A percentile compares a stretch with the other conserved stretches of the same genome.
phyloP scores from a whole-genome alignment of 1,140 invertebrate species.

The Psilanteris sp. region DNA sequence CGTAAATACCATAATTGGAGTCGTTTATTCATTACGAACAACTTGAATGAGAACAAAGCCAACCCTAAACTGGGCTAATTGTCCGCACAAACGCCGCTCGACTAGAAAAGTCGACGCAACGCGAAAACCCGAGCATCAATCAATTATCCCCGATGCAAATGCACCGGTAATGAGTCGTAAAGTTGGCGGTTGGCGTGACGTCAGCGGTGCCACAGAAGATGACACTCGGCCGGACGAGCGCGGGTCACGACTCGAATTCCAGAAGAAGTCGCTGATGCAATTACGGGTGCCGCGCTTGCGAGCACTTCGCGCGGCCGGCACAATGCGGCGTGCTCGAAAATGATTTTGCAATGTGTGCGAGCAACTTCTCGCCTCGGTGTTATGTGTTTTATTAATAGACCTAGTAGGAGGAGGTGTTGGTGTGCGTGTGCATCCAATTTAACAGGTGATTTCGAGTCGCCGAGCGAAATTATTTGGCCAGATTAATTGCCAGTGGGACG shows the following conservation, averaged over 20 bases:
- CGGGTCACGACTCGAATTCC: conserved; percentile 55
- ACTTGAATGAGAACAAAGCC: too few relatives aligned
- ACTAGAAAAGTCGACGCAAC: not conserved
- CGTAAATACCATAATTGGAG: too few relatives aligned
- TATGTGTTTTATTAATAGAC: conserved; percentile 21
- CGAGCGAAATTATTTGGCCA: not conserved
- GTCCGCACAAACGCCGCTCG: too few relatives aligned
- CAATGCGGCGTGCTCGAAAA: conserved; percentile 10
- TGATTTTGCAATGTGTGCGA: conserved; percentile 25
- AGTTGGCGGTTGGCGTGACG: conserved; percentile 46
- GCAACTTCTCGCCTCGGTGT: conserved; percentile 3
- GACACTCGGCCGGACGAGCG: conserved; percentile 22
- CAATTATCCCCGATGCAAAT: conserved; percentile 47
- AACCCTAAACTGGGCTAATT: too few relatives aligned
- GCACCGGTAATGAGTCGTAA: conserved; percentile 24
- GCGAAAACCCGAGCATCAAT: conserved; percentile 2
- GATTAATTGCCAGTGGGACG: conserved; percentile 13
- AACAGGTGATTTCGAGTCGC: conserved; percentile 35
- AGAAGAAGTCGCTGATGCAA: conserved; percentile 61
- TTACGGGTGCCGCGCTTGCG: conserved; percentile 20
- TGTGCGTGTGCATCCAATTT: conserved; percentile 11
- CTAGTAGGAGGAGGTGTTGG: not conserved
- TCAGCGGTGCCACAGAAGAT: conserved; percentile 21
- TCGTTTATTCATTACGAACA: too few relatives aligned
- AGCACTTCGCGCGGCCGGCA: conserved; percentile 8